Base-by-base conservation (phyloP, 1,140 invertebrate species). In the Arion vulgaris region DNA sequence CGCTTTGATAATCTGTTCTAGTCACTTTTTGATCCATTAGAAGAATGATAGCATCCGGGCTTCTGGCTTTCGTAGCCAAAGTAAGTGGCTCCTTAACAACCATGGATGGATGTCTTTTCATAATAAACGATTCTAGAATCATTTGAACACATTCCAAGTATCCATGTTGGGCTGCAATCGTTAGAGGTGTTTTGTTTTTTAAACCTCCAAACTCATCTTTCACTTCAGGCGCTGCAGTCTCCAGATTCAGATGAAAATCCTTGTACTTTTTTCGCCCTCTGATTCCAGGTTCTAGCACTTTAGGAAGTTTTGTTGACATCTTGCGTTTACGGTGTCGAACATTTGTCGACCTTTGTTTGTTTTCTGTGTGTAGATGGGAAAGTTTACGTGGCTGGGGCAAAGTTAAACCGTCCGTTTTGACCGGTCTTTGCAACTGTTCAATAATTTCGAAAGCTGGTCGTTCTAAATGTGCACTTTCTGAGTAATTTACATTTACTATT, bases 261-360 rank as follows among this genome's bases (percentile, higher is more conserved):
- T 80, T 80, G 32, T 71, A 80, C 28, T 80, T 80, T 34, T 80
- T 80, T 26, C 45, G 71, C 11, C 78, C 78, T 51, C 78, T 80
- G 32, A 80, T 39, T 0, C 78, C 78, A 19, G 32, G 1, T 39
- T 80, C 78, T 5, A 80, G 38, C 0, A 53, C 7, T 28, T 53
- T 53, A 13, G 74, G 49, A 4, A 45, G 5, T 5, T 5, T 15
- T 45, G 41, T 45, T 5, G 5, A 7, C 5, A 15, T 15, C 15
- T 45, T 5, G 5, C 15, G 41, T 45, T 45, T 5, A 45, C 41
- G 41, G 5, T 45, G 41, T 45, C 5, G 15, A n/a, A n/a, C n/a
- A n/a, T n/a, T n/a, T 15, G 15, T 45, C 41, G 41, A 45, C 41
- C 41, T 5, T 45, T 45, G 41, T n/a, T n/a, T n/a, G n/a, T n/a